Evolutionary conservation across 2,888 invertebrate species (phyloP), one percentile per base, ranked within the genome.

Genomic region (Eurois occulta): DNA sequence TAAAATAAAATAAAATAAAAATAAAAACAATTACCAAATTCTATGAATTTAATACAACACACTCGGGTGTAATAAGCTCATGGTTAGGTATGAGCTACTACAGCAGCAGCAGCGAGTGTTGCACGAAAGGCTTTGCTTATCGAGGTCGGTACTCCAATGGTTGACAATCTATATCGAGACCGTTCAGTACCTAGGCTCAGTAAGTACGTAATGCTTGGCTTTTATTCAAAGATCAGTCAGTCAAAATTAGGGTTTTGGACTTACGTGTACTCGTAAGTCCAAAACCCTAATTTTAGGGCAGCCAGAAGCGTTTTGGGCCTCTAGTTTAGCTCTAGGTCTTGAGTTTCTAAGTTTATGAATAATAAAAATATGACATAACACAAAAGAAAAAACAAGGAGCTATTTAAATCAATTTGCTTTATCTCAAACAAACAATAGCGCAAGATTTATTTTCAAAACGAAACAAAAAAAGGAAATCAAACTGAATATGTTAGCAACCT

Each of bases 401-500:
- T 55, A n/a, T 55, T 46, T 48, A 48, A 48, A 16, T 58, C 28
- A 28, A 58, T 58, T 28, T 16, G 28, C 16, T 16, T 58, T 16
- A 6, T 55, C 21, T 38, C 32, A 35, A 58, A 38, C 11, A 72
- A 48, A 65, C 6, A 58, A 35, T 16, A n/a, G 11, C 4, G 28
- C 7, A 8, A 28, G 5, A 38, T 43, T 38, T 58, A 32, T 55
- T 18, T 70, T 41, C 32, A 35, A 60, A 69, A 3, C 58, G 68
- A 46, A 65, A 74, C 41, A 71, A 71, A 60, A 66, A 73, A 71
- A 35, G 38, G 35, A 32, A 62, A 68, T 32, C 38, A 48, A 55
- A 67, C 55, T 55, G 38, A 73, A 68, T 75, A 75, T 48, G 68
- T 73, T 62, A 69, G 72, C 64, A 60, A 32, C 77, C 78, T 65